Percentiles rank a stretch among this genome's conserved stretches.
These are phyloP conservation scores for Parascotia fuliginaria DNA, from an alignment of 2,888 invertebrate species.

Conservation along the genomic window DNA sequence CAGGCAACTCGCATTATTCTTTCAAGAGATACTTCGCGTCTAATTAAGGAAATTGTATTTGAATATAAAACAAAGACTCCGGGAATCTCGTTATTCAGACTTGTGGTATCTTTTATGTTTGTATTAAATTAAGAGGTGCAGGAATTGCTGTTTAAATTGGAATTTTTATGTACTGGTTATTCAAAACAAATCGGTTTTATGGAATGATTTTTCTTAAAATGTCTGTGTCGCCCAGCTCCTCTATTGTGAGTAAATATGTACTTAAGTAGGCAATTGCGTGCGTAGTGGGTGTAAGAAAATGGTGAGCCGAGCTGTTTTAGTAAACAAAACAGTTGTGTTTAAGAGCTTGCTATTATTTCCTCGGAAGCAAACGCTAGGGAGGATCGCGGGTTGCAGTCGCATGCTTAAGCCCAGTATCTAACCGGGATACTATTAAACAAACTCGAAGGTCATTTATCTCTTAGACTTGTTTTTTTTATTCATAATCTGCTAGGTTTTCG, in stretches of 20 bases:
- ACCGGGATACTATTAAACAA: conserved; percentile 57
- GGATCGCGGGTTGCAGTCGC: conserved; percentile 35
- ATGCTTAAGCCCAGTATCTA: conserved; percentile 48
- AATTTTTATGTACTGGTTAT: conserved; percentile 19
- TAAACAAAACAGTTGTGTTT: conserved; percentile 52
- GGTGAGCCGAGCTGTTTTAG: conserved; percentile 36
- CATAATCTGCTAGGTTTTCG: conserved; percentile 58
- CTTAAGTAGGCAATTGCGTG: conserved; percentile 39
- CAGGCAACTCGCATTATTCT: conserved; percentile 64
- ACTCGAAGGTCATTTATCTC: conserved; percentile 54
- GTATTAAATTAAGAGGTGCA: conserved; percentile 42
- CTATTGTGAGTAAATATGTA: conserved; percentile 18
- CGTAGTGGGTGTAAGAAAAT: conserved; percentile 46
- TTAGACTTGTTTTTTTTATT: conserved; percentile 56
- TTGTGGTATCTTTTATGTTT: conserved; percentile 56
- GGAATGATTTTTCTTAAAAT: background rate
- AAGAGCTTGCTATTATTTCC: conserved; percentile 49
- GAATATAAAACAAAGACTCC: conserved; percentile 63
- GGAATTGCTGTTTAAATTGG: conserved; percentile 20
- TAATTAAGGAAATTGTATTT: conserved; percentile 76
- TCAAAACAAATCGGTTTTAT: conserved; percentile 7
- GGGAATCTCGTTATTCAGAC: conserved; percentile 56
- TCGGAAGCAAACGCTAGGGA: conserved; percentile 37
- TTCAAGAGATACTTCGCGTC: conserved; percentile 63
- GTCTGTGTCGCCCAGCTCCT: conserved; percentile 2